These are phyloP conservation scores for Hydractinia echinata DNA, from an alignment of 30 jellyfish, hydroid and myxozoan genomes.

Conservation along the genomic window DNA sequence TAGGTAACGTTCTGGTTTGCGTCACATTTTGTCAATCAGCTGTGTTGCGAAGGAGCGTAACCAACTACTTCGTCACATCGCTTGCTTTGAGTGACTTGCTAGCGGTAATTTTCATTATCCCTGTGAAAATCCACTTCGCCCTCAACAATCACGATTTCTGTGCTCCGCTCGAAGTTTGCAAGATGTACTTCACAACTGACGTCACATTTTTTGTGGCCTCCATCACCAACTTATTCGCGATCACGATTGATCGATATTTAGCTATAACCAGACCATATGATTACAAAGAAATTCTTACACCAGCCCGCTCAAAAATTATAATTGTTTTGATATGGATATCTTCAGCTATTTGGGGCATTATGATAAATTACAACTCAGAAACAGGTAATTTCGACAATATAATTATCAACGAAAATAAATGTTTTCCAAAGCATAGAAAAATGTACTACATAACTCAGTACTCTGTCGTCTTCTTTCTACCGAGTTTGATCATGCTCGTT, in stretches of 20 bases:
- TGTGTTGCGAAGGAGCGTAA: slow-evolving; percentile 42
- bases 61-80: slow-evolving; percentile 45
- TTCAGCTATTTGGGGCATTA: slow-evolving; percentile 36
- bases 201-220: slow-evolving; percentile 53
- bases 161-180: slow-evolving; percentile 44
- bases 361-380: slow-evolving; percentile 35
- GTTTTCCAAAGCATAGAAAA: slow-evolving; percentile 13
- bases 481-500: slow-evolving; percentile 55
- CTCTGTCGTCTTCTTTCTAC: slow-evolving; percentile 39
- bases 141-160: slow-evolving; percentile 68
- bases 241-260: slow-evolving; percentile 71
- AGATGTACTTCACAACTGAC: slow-evolving; percentile 49
- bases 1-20: slow-evolving; percentile 48
- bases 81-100: slow-evolving; percentile 58
- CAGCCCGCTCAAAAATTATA: slow-evolving; percentile 27
- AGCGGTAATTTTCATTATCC: slow-evolving; percentile 47
- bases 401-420: not conserved
- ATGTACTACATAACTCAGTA: slow-evolving; percentile 19
- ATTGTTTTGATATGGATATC: slow-evolving; percentile 54
- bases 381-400: slow-evolving; percentile 35
- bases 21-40: slow-evolving; percentile 41
- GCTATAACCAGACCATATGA: slow-evolving; percentile 63
- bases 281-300: slow-evolving; percentile 49
- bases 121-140: slow-evolving; percentile 44
- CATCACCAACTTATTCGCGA: slow-evolving; percentile 61